Evolutionary conservation across 2,888 invertebrate genomes (phyloP), one percentile per base, ranked within the genome.

Genomic region (Brenthis hecate): DNA sequence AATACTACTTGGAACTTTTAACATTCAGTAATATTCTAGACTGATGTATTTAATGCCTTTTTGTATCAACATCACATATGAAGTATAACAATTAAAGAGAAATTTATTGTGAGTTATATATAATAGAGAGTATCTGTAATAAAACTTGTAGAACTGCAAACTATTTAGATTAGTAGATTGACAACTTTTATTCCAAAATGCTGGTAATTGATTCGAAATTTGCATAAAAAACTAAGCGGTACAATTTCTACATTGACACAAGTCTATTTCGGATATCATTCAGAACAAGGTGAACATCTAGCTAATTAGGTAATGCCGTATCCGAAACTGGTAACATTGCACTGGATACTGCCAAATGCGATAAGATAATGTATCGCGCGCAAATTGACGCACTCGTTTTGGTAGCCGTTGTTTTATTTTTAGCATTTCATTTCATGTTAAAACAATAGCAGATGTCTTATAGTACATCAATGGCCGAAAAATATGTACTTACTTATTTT

Each of bases 341-440:
- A 58, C 55, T 60, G 56, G 43, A 67, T 53, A 56, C 68, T 72
- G 61, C 66, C 65, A 69, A 70, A 67, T 66, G 68, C 56, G 72
- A 73, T 73, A 66, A 73, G 70, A 72, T 72, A 72, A 58, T 19
- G 51, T 62, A 58, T 66, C 64, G 53, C 51, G 19, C 48, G 54
- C 54, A 60, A 60, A 67, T 50, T 56, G 51, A 36, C 19, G 51
- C 23, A 50, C 32, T n/a, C 36, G 50, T 28, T 13, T 50, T 50
- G n/a, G 11, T 6, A 16, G 48, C 32, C 28, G 32, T 19, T 56
- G 4, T n/a, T 19, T 13, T 19, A 36, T 62, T 43, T 61, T 53
- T 36, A 19, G 19, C 8, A 6, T 5, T 28, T 36, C 51, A 16
- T 19, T 53, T 2, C 3, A 13, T 8, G 28, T 54, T 54, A 19